Conservation (phyloP, 2,113 vertebrate genomes). For the Lycaon pictus region DNA sequence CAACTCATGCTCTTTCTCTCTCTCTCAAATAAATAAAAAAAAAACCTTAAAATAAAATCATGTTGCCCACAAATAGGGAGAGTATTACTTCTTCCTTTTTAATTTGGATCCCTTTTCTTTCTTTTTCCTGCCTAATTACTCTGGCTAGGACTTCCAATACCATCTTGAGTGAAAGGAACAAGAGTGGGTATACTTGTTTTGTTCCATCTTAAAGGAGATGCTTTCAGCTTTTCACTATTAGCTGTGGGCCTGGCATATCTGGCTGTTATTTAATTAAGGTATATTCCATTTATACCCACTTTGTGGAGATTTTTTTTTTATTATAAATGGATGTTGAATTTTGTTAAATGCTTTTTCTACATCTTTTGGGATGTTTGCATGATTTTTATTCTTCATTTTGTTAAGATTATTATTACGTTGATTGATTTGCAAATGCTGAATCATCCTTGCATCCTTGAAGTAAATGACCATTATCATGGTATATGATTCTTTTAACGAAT, state of each 20-base stretch:
- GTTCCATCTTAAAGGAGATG: not conserved
- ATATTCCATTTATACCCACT: not conserved
- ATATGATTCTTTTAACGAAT: not conserved
- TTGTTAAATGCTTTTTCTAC: not conserved
- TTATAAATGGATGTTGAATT: not conserved
- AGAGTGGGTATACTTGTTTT: not conserved
- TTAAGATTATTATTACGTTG: not conserved
- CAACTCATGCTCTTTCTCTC: not conserved
- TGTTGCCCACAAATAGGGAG: not conserved
- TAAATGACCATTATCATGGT: not conserved
- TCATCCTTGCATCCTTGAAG: not conserved
- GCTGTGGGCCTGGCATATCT: not conserved
- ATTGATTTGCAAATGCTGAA: not conserved
- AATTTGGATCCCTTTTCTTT: not conserved
- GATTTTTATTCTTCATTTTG: not conserved
- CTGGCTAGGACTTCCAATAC: not conserved
- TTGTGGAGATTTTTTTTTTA: not conserved
- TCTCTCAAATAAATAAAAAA: not conserved
- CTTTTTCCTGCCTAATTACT: not conserved
- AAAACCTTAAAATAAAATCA: not conserved
- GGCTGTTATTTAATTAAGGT: not conserved
- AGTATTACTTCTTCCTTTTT: not conserved
- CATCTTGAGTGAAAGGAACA: not conserved
- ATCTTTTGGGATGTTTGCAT: not conserved
- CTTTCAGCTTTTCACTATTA: not conserved